Evolutionary conservation across 2,797 vertebrate species (phyloP).

Genomic region (Ciconia nigra): DNA sequence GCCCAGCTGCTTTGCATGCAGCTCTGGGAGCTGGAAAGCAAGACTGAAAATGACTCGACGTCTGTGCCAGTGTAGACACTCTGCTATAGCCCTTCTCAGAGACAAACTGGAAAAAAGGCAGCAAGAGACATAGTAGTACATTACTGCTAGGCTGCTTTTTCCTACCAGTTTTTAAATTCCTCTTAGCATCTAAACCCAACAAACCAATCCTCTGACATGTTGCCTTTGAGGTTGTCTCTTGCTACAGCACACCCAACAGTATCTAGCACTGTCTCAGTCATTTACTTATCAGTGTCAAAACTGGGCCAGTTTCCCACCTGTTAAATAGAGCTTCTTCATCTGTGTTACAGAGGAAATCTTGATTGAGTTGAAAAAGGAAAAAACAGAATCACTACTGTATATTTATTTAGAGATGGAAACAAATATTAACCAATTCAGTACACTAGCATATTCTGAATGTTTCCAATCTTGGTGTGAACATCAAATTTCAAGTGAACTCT

Average conservation of each 20-base stretch:
- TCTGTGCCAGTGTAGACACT: neutral
- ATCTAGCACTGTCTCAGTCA: neutral
- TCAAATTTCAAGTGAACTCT: neutral
- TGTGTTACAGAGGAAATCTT: neutral
- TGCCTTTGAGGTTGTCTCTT: neutral
- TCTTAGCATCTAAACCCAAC: neutral
- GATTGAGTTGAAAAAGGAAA: neutral
- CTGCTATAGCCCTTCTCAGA: neutral
- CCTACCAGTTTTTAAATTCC: neutral
- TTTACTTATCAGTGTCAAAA: neutral
- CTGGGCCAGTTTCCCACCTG: neutral
- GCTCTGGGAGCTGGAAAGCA: neutral
- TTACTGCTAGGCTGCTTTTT: neutral
- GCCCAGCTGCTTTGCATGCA: accelerated
- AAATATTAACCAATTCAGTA: neutral
- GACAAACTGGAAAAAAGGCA: neutral
- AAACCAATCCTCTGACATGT: neutral
- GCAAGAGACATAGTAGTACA: neutral
- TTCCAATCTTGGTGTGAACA: neutral
- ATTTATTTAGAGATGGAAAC: neutral
- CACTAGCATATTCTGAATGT: neutral
- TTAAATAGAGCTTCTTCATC: neutral
- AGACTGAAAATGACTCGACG: neutral
- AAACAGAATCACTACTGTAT: neutral
- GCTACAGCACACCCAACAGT: neutral